Evolutionary conservation across 2,797 vertebrate species (phyloP).

Genomic region (Arremon aurantiirostris): DNA sequence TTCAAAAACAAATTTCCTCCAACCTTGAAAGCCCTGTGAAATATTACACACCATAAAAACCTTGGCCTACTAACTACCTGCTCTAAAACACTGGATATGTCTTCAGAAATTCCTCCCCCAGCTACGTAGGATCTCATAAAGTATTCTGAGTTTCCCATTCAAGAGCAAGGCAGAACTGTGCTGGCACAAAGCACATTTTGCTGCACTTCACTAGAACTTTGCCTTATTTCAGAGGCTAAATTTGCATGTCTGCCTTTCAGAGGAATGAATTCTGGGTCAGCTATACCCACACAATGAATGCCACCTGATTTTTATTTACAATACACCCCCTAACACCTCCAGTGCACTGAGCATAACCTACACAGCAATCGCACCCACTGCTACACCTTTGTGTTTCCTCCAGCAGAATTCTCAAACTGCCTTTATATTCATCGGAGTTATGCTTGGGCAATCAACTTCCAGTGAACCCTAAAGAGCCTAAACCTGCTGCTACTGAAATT

Average conservation of each 20-base stretch:
- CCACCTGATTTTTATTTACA: background rate
- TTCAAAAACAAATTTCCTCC: conserved; percentile 73
- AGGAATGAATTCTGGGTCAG: background rate
- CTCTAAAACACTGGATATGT: conserved; percentile 49
- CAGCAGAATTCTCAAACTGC: background rate
- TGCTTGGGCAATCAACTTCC: background rate
- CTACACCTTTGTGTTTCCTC: background rate
- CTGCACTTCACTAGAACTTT: background rate
- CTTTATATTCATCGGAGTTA: background rate
- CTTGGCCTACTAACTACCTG: conserved; percentile 45
- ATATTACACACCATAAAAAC: conserved; percentile 69
- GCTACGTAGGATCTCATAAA: conserved; percentile 44
- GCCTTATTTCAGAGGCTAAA: background rate
- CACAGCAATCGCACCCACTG: background rate
- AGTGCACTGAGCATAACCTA: background rate
- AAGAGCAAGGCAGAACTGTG: conserved; percentile 23
- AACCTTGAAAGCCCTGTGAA: conserved; percentile 68
- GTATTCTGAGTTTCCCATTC: conserved; percentile 37
- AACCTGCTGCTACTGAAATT: background rate
- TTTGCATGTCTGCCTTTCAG: background rate
- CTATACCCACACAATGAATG: rapidly evolving
- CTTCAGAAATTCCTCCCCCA: conserved; percentile 33
- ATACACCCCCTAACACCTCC: background rate
- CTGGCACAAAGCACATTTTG: background rate
- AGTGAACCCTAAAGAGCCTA: background rate